Base-by-base conservation (phyloP, 2,113 vertebrate species). In the Melospiza georgiana region DNA sequence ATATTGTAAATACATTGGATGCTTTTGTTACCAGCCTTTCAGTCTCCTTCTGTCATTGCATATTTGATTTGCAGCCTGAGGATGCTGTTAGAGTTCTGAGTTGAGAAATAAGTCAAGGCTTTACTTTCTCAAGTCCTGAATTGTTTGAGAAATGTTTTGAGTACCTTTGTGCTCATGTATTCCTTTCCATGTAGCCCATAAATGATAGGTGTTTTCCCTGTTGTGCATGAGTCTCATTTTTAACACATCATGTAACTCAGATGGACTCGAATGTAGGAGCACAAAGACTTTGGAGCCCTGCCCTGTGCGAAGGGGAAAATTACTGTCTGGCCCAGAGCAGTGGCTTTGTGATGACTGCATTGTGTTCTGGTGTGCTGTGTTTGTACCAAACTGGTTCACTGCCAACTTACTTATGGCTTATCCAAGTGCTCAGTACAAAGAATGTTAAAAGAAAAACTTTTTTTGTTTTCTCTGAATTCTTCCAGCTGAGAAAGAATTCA, bases 261-360 rank as follows among this genome's bases (percentile, higher is more conserved):
- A 79, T 69, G 59, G 87, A 79, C 84, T 91, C 2, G 2, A 84
- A 65, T 54, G 41, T 75, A 81, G 65, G 61, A 84, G 57, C 65
- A 54, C 52, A 66, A 91, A 92, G 84, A 73, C 77, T 94, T 92
- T 94, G 95, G 87, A 96, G 76, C 78, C 61, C 91, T 88, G 91
- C 78, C 71, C 91, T 93, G 48, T 15, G 31, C 0, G 1, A 91
- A 89, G 67, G 94, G 94, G 96, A 92, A 84, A 96, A 94, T 94
- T 95, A 94, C 79, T 93, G 65, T 95, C 91, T 93, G 84, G 84
- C 58, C 91, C 76, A 84, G 57, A 77, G 95, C 17, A 0, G 77
- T 94, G 90, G 88, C 86, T 95, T 94, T 96, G 95, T 95, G 90
- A 93, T 85, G 66, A 84, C 66, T 93, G 33, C 77, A 78, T 96